Base-by-base conservation (phyloP, 2,797 vertebrate species). In the Sebastolobus altivelis region DNA sequence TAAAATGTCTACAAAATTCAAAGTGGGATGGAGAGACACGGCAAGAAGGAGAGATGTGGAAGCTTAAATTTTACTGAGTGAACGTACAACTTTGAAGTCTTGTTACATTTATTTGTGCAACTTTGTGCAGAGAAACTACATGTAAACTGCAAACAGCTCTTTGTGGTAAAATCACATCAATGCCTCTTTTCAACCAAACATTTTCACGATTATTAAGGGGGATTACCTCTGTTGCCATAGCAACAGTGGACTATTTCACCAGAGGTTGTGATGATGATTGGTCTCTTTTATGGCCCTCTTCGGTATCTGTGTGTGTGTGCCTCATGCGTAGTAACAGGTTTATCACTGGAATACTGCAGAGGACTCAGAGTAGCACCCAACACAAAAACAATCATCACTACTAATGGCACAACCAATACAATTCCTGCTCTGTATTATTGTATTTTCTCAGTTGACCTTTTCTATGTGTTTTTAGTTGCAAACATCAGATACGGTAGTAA, bases 201-300 rank as follows among this genome's bases (percentile, higher is more conserved):
- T 67, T 61, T 83, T 78, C 37, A 71, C 65, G 60, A 71, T 81
- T 56, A 75, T 58, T 77, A 29, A 81, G 71, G 43, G 73, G 62
- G 81, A 89, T 87, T 43, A 77, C 46, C 46, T 61, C n/a, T 72
- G 91, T 92, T 91, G 78, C 91, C 87, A 86, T 92, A 79, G 91
- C 88, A 94, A 94, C 94, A 82, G 82, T 12, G 63, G 75, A 2
- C 59, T 27, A 49, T 84, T 83, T 55, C 75, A 75, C 55, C 59
- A 35, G 60, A 66, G 87, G 88, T 75, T 79, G 81, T 70, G 62
- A 65, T 86, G 83, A 56, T 43, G 75, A 89, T 87, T 83, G 65
- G 80, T 87, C 70, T 78, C 8, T 5, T 91, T 90, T 89, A 90
- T 63, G 75, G 55, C 56, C 80, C 79, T 90, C 74, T 62, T 35